These are phyloP conservation scores for Melanophora roralis DNA, from an alignment of 2,888 invertebrate genomes.

Conservation along the genomic window DNA sequence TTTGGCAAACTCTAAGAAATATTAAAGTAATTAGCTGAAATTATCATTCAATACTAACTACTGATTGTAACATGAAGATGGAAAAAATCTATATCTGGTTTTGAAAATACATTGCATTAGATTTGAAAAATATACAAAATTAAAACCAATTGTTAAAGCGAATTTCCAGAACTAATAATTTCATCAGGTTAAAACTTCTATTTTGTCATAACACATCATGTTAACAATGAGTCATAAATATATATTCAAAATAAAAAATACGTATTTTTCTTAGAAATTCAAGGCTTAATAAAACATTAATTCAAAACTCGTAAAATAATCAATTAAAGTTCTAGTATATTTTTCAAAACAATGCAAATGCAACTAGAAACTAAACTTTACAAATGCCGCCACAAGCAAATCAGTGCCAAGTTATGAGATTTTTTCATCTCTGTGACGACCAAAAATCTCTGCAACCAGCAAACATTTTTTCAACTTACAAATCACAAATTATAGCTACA, in stretches of 20 bases:
- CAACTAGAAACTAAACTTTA: not conserved
- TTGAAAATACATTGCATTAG: too few relatives aligned
- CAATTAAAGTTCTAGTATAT: constrained; percentile 56
- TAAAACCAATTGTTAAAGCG: constrained; percentile 36
- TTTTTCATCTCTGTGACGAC: constrained; percentile 35
- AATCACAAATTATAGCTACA: too few relatives aligned
- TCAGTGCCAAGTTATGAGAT: constrained; percentile 60
- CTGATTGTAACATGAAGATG: too few relatives aligned
- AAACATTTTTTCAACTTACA: not conserved
- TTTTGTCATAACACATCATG: too few relatives aligned
- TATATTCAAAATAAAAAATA: not conserved
- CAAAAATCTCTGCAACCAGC: constrained; percentile 27
- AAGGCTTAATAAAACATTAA: constrained; percentile 57
- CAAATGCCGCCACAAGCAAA: constrained; percentile 54
- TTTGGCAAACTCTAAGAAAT: too few relatives aligned
- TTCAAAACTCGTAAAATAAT: constrained; percentile 56
- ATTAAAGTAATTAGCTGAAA: too few relatives aligned
- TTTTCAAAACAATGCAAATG: constrained; percentile 23
- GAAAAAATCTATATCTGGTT: too few relatives aligned
- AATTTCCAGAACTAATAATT: too few relatives aligned
- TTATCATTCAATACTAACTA: too few relatives aligned
- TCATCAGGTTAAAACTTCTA: too few relatives aligned
- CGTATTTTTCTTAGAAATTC: constrained; percentile 34
- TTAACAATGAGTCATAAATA: constrained; percentile 40
- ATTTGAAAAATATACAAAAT: too few relatives aligned